Conservation (phyloP, 2,888 invertebrate genomes). For the Slavum lentiscoides region DNA sequence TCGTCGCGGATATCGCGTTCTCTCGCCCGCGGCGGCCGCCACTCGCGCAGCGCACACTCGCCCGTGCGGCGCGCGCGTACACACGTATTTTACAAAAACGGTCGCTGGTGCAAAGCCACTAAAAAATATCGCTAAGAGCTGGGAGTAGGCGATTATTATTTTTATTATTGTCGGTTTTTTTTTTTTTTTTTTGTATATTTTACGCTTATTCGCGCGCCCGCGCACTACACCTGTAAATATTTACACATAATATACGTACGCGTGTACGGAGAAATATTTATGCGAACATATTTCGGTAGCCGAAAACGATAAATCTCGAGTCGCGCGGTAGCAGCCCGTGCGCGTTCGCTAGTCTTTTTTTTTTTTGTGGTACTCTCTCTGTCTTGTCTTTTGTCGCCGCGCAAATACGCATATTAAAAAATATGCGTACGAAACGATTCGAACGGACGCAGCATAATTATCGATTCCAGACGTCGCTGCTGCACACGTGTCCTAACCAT, state of each 20-base stretch:
- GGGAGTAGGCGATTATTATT: not conserved
- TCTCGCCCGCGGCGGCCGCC: no score
- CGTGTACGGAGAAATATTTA: conserved; percentile 1
- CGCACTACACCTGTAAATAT: not conserved
- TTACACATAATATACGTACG: not conserved
- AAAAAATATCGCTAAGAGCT: not conserved
- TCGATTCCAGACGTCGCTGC: not conserved
- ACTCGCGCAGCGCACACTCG: not conserved
- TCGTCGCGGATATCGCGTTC: not conserved
- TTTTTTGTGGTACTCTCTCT: no score
- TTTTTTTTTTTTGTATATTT: no score
- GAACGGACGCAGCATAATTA: not conserved
- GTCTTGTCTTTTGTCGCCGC: not conserved
- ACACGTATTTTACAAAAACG: not conserved
- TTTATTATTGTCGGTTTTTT: not conserved
- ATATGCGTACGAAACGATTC: conserved; percentile 19
- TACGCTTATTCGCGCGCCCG: no score
- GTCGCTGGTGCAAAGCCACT: no score
- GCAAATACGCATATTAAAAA: not conserved
- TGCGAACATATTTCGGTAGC: conserved; percentile 43
- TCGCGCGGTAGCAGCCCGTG: conserved; percentile 16
- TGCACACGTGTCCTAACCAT: no score
- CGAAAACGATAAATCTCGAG: conserved; percentile 47
- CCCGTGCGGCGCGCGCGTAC: no score
- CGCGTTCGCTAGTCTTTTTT: not conserved